phyloP scores from a whole-genome alignment of 64 coral and sea anemone species.

The Exaiptasia diaphana region DNA sequence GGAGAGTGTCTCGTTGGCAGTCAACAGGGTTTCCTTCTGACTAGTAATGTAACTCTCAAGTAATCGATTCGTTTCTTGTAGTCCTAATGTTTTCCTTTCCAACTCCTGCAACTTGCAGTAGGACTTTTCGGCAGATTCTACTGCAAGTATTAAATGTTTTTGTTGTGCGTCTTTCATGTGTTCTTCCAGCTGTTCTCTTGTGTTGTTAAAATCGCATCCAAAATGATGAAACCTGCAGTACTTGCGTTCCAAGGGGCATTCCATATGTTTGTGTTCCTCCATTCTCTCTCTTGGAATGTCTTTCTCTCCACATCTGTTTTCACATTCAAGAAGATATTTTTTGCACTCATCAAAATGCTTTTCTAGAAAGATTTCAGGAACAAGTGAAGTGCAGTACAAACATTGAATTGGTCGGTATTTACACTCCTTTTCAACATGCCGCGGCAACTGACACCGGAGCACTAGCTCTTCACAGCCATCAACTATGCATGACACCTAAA shows the following conservation, averaged over 20 bases:
- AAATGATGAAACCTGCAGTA: conserved; percentile 57
- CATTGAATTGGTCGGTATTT: conserved; percentile 33
- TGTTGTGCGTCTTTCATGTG: conserved; percentile 7
- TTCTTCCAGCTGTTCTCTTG: conserved; percentile 26
- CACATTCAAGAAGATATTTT: conserved; percentile 65
- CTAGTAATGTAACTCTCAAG: background rate
- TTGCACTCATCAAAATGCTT: conserved; percentile 64
- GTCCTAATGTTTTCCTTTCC: background rate
- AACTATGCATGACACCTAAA: conserved; percentile 55
- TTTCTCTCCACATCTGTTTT: conserved; percentile 39
- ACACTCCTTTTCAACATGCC: conserved; percentile 73
- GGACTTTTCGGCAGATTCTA: background rate
- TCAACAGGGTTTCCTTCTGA: conserved; percentile 47
- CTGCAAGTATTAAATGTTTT: conserved; percentile 45
- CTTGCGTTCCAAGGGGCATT: conserved; percentile 25
- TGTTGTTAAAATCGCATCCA: conserved; percentile 55
- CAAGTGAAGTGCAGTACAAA: conserved; percentile 33
- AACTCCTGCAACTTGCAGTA: background rate
- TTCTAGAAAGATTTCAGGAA: conserved; percentile 17
- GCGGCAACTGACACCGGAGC: conserved; percentile 45
- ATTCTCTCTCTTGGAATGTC: conserved; percentile 38
- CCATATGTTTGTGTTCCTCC: conserved; percentile 23
- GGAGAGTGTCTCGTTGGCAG: conserved; percentile 38
- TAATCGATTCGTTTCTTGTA: conserved; percentile 7
- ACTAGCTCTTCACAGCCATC: conserved; percentile 33